Evolutionary conservation across 2,888 invertebrate species (phyloP).

Genomic region (Tineola bisselliella): DNA sequence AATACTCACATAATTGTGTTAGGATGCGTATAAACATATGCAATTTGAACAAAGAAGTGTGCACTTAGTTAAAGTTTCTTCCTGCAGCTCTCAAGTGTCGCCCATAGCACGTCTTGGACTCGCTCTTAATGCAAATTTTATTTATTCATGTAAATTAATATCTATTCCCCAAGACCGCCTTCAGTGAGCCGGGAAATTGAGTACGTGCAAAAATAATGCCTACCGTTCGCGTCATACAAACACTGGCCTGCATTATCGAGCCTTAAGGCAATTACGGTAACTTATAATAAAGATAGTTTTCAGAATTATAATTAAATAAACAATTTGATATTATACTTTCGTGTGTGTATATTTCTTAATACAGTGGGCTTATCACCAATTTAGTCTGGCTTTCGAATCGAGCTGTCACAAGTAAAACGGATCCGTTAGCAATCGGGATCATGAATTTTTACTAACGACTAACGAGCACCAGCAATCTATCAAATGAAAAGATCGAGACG

Average conservation of each 20-base stretch:
- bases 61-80: not conserved
- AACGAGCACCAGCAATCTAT: no score
- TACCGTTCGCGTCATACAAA: slow-evolving; percentile 46
- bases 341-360: not conserved
- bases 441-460: no score
- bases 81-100: slow-evolving; percentile 12
- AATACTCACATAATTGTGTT: no score
- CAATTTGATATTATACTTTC: not conserved
- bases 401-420: no score
- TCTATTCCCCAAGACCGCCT: slow-evolving; percentile 53
- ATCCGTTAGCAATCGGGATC: no score
- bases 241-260: slow-evolving; percentile 20
- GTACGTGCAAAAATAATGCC: slow-evolving; percentile 66
- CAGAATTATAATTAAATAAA: not conserved
- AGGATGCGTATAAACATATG: not conserved
- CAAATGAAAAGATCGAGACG: no score
- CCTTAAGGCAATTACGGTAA: not conserved
- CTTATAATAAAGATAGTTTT: not conserved
- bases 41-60: not conserved
- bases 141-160: slow-evolving; percentile 69
- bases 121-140: slow-evolving; percentile 65
- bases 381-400: no score
- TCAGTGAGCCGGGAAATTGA: slow-evolving; percentile 64
- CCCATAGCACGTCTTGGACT: slow-evolving; percentile 30
- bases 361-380: no score